These are phyloP conservation scores for Thera obeliscata DNA, from an alignment of 2,888 invertebrate genomes.

Conservation along the genomic window DNA sequence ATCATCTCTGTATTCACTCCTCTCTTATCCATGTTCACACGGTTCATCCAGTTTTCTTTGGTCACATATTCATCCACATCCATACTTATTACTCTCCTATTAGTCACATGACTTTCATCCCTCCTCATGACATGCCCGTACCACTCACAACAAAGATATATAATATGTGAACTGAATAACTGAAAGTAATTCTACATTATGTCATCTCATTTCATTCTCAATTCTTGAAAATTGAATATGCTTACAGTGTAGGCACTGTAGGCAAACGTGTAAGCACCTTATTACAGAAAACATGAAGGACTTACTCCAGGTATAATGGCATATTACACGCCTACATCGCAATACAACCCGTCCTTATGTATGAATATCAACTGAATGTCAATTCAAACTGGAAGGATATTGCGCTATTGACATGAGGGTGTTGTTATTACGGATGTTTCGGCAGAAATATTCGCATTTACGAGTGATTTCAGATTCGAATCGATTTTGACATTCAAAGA, in stretches of 20 bases:
- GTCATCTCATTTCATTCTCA: background rate
- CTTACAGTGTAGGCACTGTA: too few relatives aligned
- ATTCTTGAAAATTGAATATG: background rate
- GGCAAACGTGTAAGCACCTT: background rate
- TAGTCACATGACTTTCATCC: too few relatives aligned
- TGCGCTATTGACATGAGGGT: slow-evolving; percentile 15
- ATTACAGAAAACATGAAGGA: slow-evolving; percentile 1
- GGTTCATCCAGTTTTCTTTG: too few relatives aligned
- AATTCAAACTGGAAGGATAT: slow-evolving; percentile 14
- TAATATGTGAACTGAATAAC: too few relatives aligned
- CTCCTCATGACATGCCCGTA: too few relatives aligned
- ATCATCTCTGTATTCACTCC: too few relatives aligned
- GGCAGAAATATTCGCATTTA: slow-evolving; percentile 9
- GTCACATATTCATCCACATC: too few relatives aligned
- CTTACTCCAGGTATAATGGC: background rate
- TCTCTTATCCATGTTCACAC: too few relatives aligned
- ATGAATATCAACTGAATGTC: slow-evolving; percentile 19
- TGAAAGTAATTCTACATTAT: too few relatives aligned
- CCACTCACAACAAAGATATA: too few relatives aligned
- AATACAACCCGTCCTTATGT: background rate
- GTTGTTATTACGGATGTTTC: slow-evolving; percentile 3
- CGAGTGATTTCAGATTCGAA: slow-evolving; percentile 5
- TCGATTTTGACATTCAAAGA: background rate
- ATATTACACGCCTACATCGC: background rate
- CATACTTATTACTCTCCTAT: too few relatives aligned